Conservation (phyloP, 2,797 vertebrate genomes). For the Argyrosomus regius region DNA sequence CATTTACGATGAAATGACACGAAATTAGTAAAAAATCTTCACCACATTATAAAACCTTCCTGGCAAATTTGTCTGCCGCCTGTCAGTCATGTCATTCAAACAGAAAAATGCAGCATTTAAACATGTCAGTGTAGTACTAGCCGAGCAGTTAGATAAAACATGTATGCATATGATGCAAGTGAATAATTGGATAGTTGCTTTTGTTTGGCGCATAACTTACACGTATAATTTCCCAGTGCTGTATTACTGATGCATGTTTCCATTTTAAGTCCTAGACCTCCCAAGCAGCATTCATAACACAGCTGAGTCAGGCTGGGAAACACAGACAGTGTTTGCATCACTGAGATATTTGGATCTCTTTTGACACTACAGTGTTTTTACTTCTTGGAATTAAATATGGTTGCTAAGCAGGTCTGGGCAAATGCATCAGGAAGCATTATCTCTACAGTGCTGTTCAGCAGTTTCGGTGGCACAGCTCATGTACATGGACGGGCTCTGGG, state of each 20-base stretch:
- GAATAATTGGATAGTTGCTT: constrained; percentile 14
- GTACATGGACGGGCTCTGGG: constrained; percentile 50
- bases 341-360: constrained; percentile 40
- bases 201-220: constrained; percentile 24
- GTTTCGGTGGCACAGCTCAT: constrained; percentile 57
- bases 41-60: too few relatives aligned
- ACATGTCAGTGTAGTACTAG: constrained; percentile 49
- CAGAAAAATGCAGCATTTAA: constrained; percentile 28
- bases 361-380: constrained; percentile 41
- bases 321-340: constrained; percentile 15
- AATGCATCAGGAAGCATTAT: constrained; percentile 51
- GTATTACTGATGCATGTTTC: not conserved
- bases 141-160: constrained; percentile 36
- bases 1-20: not conserved
- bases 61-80: too few relatives aligned
- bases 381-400: constrained; percentile 54
- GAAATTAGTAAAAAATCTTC: not conserved
- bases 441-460: constrained; percentile 23
- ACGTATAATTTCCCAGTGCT: constrained; percentile 15
- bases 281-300: not conserved
- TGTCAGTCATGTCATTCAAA: constrained; percentile 31
- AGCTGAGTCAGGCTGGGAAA: constrained; percentile 19
- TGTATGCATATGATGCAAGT: constrained; percentile 28
- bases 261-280: not conserved
- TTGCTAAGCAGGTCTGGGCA: constrained; percentile 52